Conservation (phyloP, 1,140 invertebrate genomes). For the Microplitis demolitor region DNA sequence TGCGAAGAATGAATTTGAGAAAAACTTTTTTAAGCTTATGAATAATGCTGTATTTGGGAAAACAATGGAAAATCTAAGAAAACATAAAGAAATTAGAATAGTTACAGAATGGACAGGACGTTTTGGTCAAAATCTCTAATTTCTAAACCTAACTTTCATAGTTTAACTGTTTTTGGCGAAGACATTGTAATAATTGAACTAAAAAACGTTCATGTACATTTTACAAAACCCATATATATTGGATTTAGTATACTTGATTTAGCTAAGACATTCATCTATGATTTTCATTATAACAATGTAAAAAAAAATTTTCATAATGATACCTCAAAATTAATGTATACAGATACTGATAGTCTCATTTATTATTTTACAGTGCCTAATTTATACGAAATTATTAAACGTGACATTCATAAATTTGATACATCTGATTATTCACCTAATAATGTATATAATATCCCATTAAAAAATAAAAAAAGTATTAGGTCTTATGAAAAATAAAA, state of each 20-base stretch:
- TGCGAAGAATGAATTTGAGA: slow-evolving; percentile 57
- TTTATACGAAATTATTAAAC: no score
- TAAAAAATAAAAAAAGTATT: no score
- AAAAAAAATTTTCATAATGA: slow-evolving; percentile 29
- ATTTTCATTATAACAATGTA: slow-evolving; percentile 45
- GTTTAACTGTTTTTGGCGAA: slow-evolving; percentile 44
- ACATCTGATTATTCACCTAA: no score
- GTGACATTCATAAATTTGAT: no score
- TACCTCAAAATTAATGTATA: slow-evolving; percentile 3
- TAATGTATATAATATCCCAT: no score
- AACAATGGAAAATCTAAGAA: slow-evolving; percentile 60
- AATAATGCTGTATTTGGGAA: slow-evolving; percentile 61
- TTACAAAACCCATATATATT: background rate
- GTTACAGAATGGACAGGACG: slow-evolving; percentile 44
- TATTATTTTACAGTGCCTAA: no score
- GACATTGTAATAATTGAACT: slow-evolving; percentile 43
- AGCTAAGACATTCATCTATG: slow-evolving; percentile 27
- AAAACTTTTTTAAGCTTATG: slow-evolving; percentile 62
- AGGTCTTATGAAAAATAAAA: background rate
- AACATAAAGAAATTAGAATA: slow-evolving; percentile 54
- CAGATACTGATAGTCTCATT: slow-evolving; percentile 16
- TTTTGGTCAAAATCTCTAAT: slow-evolving; percentile 45
- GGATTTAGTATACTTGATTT: background rate
- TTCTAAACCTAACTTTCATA: slow-evolving; percentile 53
- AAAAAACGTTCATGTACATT: background rate